Conservation (phyloP, 2,888 invertebrate species). For the Caenorhabditis sp. region DNA sequence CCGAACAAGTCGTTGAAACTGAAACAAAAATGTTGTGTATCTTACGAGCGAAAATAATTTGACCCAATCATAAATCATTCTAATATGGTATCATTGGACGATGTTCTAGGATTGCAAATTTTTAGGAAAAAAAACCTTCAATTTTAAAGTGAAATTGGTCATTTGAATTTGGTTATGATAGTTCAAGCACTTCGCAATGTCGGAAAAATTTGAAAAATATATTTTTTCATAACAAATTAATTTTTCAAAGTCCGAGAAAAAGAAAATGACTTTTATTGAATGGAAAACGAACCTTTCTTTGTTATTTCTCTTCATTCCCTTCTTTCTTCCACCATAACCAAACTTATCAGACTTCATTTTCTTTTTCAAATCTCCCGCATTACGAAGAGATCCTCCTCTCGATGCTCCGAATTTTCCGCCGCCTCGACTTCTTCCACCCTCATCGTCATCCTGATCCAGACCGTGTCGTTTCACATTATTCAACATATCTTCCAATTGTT, state of each 20-base stretch:
- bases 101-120: neutral
- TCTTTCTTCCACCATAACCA: slow-evolving; percentile 95
- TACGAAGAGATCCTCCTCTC: slow-evolving; percentile 21
- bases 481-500: slow-evolving; percentile 69
- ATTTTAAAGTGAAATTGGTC: no score
- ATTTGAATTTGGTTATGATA: no score
- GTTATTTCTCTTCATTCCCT: slow-evolving; percentile 86
- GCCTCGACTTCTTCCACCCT: slow-evolving; percentile 16
- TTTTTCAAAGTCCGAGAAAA: neutral
- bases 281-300: slow-evolving; percentile 76
- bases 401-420: neutral
- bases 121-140: no score
- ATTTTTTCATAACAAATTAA: neutral
- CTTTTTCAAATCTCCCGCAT: slow-evolving; percentile 36
- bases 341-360: slow-evolving; percentile 80
- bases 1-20: slow-evolving; percentile 71
- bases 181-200: no score
- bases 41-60: no score
- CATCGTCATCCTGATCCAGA: slow-evolving; percentile 49
- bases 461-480: slow-evolving; percentile 61
- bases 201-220: neutral
- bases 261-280: neutral
- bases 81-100: no score
- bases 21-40: slow-evolving; percentile 12
- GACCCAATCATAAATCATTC: no score